Base-by-base conservation (phyloP, 2,113 vertebrate genomes). In the Herpetotheres cachinnans region DNA sequence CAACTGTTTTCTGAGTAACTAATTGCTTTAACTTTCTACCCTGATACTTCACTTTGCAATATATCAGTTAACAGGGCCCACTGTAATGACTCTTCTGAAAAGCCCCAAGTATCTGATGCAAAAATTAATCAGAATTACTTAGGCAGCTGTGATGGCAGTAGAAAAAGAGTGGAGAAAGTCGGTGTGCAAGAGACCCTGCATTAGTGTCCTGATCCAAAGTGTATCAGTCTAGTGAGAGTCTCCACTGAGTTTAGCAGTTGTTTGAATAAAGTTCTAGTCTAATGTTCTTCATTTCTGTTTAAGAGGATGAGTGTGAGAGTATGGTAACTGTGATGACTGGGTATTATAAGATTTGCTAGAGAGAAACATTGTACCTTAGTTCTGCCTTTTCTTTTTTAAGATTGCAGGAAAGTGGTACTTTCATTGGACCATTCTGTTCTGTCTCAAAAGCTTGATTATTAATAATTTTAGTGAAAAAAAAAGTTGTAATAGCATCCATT, bases 161-260 rank as follows among this genome's bases (percentile, higher is more conserved):
- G 89, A 93, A 95, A 95, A 97, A 66, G 56, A 97, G 92, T 89
- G 86, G 92, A 87, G 85, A 97, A 97, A 82, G 88, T 89, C 95
- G 94, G 77, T 44, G 49, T 81, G 82, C 86, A 83, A 62, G 59
- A 91, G 74, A 77, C 10, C 18, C 21, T 82, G 38, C 18, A 25
- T 36, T 82, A 70, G 27, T 65, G 38, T 77, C 36, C 70, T 73
- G 34, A 62, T 74, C 40, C 61, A 70, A 77, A 87, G 42, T 3
- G 0, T 42, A 26, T 32, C 52, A 52, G 38, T 38, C 52, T 54
- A 62, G 11, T 38, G 50, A 42, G 18, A 72, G 36, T 22, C 55
- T 58, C 46, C 36, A 32, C 42, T 84, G 56, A 27, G 70, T 90
- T 65, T 46, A 74, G 65, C 38, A 50, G n/a, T 10, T 50, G 26